Evolutionary conservation across 2,888 invertebrate species (phyloP).

Genomic region (Polydrusus pterygomalis): DNA sequence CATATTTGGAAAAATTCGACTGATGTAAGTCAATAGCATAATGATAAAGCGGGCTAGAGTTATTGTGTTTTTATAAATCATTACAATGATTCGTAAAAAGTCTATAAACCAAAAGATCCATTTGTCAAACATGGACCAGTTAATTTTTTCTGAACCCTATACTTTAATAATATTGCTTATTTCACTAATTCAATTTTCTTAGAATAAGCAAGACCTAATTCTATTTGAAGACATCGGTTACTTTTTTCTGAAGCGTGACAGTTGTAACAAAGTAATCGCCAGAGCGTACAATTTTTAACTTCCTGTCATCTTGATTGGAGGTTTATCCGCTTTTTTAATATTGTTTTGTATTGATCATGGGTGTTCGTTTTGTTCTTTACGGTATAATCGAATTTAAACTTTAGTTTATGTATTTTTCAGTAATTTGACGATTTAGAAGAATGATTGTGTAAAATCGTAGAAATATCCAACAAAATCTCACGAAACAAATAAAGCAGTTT

Average conservation of each 20-base stretch:
- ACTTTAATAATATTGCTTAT: slow-evolving; percentile 25
- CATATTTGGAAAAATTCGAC: no score
- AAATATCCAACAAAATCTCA: not conserved
- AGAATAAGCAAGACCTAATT: slow-evolving; percentile 53
- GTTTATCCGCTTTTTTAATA: slow-evolving; percentile 59
- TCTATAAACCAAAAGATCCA: no score
- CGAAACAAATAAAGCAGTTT: no score
- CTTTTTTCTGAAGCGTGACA: slow-evolving; percentile 53
- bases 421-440: not conserved
- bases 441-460: not conserved
- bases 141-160: not conserved
- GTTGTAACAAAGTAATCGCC: slow-evolving; percentile 59
- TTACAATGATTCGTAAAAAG: no score
- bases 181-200: slow-evolving; percentile 50
- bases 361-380: slow-evolving; percentile 45
- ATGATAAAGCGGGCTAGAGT: no score
- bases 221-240: slow-evolving; percentile 49
- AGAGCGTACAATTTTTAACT: slow-evolving; percentile 59
- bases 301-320: slow-evolving; percentile 62
- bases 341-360: slow-evolving; percentile 50
- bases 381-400: slow-evolving; percentile 38
- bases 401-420: not conserved
- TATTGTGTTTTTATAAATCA: no score
- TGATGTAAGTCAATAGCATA: no score
- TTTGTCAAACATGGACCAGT: no score